Evolutionary conservation across 2,797 vertebrate species (phyloP), one percentile per base, ranked within the genome.

Genomic region (Mergus octosetaceus): DNA sequence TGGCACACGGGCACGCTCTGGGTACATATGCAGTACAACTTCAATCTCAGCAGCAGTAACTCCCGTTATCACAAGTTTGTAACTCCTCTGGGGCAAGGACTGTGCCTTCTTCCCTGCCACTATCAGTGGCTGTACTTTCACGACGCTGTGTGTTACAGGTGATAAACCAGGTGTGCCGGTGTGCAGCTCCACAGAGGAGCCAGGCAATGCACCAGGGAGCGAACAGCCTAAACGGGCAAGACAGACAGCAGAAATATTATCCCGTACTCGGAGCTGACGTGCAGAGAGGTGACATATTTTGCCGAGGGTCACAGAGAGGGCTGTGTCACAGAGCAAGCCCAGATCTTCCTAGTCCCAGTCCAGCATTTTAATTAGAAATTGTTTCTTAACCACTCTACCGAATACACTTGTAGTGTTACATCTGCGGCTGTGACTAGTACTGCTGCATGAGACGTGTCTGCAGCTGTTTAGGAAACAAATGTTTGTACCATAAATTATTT

Each of bases 221-320:
- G 45, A 57, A 89, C 82, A 87, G 82, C 85, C 87, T 90, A n/a
- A 95, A 58, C 19, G 34, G 89, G 93, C 78, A 6, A 93, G 96
- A 94, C 93, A 89, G 66, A 84, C 81, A 96, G 75, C 95, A 96
- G 96, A 94, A 86, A 87, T 91, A 94, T 93, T 93, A 95, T 93
- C 89, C 72, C 3, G 0, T 7, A 21, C 60, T 20, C 32, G 1
- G 43, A 64, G 30, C 62, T 93, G 81, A 95, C 30, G 53, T 78
- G 81, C 78, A 71, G 77, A 58, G 90, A 90, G 94, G 88, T 87
- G 87, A 95, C 86, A 87, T 76, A 25, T 87, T 93, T 94, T 66
- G 76, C 92, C 73, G 58, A 89, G 90, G 93, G 95, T 96, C 94
- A 95, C 84, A 60, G 79, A 22, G 84, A 66, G 75, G 90, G 74